Percentiles rank a stretch among this genome's conserved stretches.
Conservation (phyloP, 2,888 invertebrate species). For the Cataglyphis rosenhaueri region DNA sequence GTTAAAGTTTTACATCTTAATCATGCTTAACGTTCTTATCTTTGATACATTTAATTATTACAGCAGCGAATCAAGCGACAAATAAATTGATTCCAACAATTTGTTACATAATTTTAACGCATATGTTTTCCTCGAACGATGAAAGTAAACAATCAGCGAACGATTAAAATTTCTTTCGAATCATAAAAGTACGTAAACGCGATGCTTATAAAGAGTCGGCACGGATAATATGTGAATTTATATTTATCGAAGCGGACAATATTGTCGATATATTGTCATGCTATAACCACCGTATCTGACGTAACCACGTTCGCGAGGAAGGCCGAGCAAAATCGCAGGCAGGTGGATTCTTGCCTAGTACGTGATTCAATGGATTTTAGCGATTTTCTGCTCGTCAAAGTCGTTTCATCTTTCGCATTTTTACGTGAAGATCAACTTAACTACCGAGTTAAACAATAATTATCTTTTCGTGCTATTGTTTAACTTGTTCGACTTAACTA, state of each 20-base stretch:
- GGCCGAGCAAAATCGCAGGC: slow-evolving; percentile 21
- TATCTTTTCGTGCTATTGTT: background rate
- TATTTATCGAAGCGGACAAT: background rate
- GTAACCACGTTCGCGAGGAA: slow-evolving; percentile 42
- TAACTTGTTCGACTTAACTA: background rate
- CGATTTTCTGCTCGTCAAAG: background rate
- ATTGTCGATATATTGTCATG: background rate
- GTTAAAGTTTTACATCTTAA: background rate
- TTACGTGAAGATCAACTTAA: background rate
- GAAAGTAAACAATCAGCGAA: background rate
- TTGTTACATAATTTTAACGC: background rate
- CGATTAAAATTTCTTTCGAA: background rate
- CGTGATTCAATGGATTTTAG: background rate
- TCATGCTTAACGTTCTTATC: slow-evolving; percentile 4
- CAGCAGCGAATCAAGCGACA: slow-evolving; percentile 14
- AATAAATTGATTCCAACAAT: slow-evolving; percentile 6
- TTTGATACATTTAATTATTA: slow-evolving; percentile 37
- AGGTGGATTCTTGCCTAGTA: slow-evolving; percentile 8
- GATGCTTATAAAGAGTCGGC: background rate
- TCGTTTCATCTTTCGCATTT: background rate
- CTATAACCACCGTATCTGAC: background rate
- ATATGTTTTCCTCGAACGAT: background rate
- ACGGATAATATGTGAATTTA: slow-evolving; percentile 19
- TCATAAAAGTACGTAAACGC: background rate
- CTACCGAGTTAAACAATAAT: background rate